phyloP scores from a whole-genome alignment of 2,888 invertebrate genomes.

The Tenthredo distinguenda region DNA sequence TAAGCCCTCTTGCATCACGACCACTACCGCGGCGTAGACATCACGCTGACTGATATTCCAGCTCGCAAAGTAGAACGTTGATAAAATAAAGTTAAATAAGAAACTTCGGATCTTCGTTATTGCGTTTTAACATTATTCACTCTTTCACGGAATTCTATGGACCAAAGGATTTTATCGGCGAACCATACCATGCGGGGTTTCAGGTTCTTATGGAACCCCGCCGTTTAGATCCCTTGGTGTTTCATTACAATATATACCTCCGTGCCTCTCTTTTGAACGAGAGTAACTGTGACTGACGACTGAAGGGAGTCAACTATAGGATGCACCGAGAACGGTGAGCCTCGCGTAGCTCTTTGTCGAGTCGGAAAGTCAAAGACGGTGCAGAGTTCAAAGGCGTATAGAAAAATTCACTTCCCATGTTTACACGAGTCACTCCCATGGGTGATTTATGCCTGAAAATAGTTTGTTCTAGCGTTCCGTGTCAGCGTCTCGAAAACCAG shows the following conservation, averaged over 20 bases:
- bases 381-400: constrained; percentile 24
- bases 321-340: background rate
- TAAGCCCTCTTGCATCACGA: background rate
- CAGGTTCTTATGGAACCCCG: background rate
- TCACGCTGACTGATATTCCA: constrained; percentile 2
- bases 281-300: constrained; percentile 4
- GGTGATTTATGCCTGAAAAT: background rate
- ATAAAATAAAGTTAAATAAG: background rate
- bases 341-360: background rate
- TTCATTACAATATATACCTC: background rate
- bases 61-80: background rate
- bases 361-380: background rate
- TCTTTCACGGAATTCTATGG: background rate
- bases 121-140: background rate
- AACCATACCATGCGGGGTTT: background rate
- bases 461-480: background rate
- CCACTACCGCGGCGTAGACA: background rate
- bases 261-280: background rate
- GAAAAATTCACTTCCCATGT: background rate
- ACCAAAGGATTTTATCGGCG: background rate
- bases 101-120: background rate
- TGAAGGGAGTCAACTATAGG: background rate
- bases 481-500: background rate
- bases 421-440: background rate
- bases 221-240: background rate